Conservation (phyloP, 2,797 vertebrate species). For the Mormyrus proboscirostris region DNA sequence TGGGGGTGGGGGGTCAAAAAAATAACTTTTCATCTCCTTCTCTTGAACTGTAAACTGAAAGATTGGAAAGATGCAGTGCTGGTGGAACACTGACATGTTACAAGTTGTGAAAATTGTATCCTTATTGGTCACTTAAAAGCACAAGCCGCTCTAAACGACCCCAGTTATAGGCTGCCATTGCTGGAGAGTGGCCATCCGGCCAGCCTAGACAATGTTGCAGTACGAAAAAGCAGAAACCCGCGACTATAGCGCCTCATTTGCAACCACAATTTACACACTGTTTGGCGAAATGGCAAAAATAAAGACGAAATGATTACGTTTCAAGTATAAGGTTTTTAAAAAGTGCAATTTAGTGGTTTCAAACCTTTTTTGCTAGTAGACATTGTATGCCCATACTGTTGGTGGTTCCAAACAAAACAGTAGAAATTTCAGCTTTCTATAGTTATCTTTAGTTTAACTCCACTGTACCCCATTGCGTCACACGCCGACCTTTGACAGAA, state of each 20-base stretch:
- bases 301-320: constrained; percentile 9
- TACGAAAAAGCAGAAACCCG: neutral
- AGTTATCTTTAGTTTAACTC: neutral
- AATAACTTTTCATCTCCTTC: neutral
- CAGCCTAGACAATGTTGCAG: neutral
- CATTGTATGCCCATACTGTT: neutral
- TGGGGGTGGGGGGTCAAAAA: neutral
- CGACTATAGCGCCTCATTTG: neutral
- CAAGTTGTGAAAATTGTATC: neutral
- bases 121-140: neutral
- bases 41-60: neutral
- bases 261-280: constrained; percentile 1
- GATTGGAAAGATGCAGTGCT: neutral
- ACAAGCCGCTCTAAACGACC: neutral
- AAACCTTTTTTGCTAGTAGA: neutral
- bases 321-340: neutral
- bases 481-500: neutral
- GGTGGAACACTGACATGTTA: neutral
- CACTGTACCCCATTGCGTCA: neutral
- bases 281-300: neutral
- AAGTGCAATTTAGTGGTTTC: constrained; percentile 8
- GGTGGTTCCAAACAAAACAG: constrained; percentile 10
- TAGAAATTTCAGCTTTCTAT: neutral
- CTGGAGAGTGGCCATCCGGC: neutral
- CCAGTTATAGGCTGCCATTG: neutral